Conservation (phyloP, 2,888 invertebrate genomes). For the Drosophila anomelani region DNA sequence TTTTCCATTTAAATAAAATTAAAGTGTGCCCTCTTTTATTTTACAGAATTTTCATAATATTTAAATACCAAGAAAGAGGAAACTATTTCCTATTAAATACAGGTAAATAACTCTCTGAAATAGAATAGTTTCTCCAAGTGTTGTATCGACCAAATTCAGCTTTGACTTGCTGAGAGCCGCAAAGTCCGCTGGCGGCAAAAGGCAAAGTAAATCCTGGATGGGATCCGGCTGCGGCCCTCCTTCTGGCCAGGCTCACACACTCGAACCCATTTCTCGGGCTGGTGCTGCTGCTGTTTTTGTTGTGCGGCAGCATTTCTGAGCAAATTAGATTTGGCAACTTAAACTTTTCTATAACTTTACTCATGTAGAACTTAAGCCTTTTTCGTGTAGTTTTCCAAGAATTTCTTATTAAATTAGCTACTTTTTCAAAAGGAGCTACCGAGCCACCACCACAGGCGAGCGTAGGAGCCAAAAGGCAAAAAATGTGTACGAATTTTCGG, state of each 20-base stretch:
- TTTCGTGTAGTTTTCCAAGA: conserved; percentile 65
- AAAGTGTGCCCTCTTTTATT: neutral
- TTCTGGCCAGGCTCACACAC: conserved; percentile 19
- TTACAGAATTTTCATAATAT: neutral
- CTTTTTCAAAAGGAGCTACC: conserved; percentile 61
- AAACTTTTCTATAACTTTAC: conserved; percentile 76
- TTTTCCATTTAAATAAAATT: neutral
- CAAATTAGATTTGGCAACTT: conserved; percentile 73
- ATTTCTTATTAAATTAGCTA: conserved; percentile 76
- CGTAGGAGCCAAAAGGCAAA: conserved; percentile 30
- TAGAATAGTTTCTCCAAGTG: neutral
- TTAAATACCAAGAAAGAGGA: neutral
- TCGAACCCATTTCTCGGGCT: conserved; percentile 19
- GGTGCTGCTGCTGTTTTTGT: conserved; percentile 28
- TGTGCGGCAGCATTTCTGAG: conserved; percentile 53
- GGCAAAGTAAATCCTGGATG: conserved; percentile 49
- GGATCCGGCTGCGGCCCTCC: conserved; percentile 1
- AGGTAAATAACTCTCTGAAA: neutral
- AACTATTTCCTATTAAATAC: no score
- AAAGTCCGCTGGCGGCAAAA: conserved; percentile 50
- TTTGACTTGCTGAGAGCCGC: conserved; percentile 44
- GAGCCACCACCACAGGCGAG: conserved; percentile 54
- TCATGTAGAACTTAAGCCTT: conserved; percentile 77
- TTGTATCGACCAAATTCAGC: conserved; percentile 22
- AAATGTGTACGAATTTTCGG: conserved; percentile 42